Conservation (phyloP, 2,888 invertebrate species). For the Troilus luridus region DNA sequence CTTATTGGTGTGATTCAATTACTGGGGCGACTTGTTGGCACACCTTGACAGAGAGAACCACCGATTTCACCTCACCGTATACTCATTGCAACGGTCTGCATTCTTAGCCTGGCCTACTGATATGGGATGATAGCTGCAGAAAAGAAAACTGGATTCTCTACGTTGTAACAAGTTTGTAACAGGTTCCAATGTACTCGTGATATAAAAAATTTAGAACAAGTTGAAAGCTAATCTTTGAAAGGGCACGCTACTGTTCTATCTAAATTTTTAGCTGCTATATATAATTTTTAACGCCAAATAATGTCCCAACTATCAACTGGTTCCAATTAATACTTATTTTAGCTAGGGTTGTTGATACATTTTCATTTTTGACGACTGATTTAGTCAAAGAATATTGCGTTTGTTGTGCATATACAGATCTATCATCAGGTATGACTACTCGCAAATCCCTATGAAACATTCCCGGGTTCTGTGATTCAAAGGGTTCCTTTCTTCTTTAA, state of each 20-base stretch:
- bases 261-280: background rate
- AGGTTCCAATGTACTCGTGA: background rate
- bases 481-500: too few relatives aligned
- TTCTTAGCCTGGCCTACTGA: background rate
- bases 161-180: background rate
- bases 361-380: too few relatives aligned
- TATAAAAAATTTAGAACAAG: background rate
- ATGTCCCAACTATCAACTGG: too few relatives aligned
- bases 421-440: too few relatives aligned
- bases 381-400: too few relatives aligned
- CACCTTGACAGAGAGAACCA: background rate
- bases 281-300: too few relatives aligned
- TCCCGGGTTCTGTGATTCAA: too few relatives aligned
- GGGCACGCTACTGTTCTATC: background rate
- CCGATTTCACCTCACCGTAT: background rate
- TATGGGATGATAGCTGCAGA: background rate
- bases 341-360: too few relatives aligned
- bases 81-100: background rate
- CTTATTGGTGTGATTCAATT: background rate
- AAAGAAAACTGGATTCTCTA: constrained; percentile 10
- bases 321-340: too few relatives aligned
- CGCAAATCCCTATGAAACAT: too few relatives aligned
- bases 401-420: too few relatives aligned
- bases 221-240: background rate
- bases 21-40: background rate